Base-by-base conservation (phyloP, 2,888 invertebrate genomes). In the Cotesia congregata region DNA sequence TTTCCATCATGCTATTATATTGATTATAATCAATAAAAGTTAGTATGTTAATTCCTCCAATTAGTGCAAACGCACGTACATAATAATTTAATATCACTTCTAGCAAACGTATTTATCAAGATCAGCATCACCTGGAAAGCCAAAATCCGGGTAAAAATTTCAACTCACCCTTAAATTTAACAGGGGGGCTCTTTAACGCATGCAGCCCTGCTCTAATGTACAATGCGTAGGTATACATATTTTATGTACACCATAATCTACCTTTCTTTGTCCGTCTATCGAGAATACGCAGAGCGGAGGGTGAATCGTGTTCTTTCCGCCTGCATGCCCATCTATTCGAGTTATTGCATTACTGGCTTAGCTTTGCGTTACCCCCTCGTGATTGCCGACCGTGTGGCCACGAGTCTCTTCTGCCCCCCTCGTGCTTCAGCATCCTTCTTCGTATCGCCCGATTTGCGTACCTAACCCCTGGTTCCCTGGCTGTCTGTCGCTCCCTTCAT, bases 261-360 rank as follows among this genome's bases (percentile, higher is more conserved):
- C 50, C 50, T 50, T 50, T 50, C 50, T 50, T 50, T 50, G 50
- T 50, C 50, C 50, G 50, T 50, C 50, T 12, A 50, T 50, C 50
- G 50, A 50, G 12, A 17, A 20, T 68, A 40, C 9, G 39, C 17
- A 62, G 72, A 62, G 67, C 12, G 12, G 50, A 73, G 77, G 74
- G 75, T 74, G 77, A 80, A 78, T 82, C 76, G 82, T 84, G 84
- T 86, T 85, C 85, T 87, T 87, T 87, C 86, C 84, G 86, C 83
- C 84, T 86, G 86, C 86, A 83, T 86, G 84, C 84, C 79, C 84
- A 81, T 86, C 86, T 85, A 87, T 87, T 86, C 85, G 83, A 86
- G 87, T 88, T 88, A 88, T 88, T 87, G 88, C 88, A 87, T 88
- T 87, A 88, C 86, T 83, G 87, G 88, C 88, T 88, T 87, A 88